Evolutionary conservation across 1,140 invertebrate genomes (phyloP), one percentile per base, ranked within the genome.

Genomic region (Nylanderia fulva): DNA sequence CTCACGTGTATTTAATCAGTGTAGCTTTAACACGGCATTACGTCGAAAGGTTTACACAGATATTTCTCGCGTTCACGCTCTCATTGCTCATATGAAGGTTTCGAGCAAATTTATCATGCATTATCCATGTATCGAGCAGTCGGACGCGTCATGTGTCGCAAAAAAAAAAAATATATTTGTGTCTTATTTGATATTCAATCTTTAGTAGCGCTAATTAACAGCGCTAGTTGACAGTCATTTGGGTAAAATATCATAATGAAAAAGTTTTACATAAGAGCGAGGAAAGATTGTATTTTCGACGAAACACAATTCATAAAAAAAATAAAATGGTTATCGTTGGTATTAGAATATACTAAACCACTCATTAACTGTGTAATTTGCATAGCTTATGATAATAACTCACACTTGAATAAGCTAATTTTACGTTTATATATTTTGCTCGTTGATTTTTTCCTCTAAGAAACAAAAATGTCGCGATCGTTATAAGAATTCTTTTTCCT

Each of bases 31-130:
- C 52, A 24, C 54, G 36, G 21, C 56, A 48, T 74, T 89, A 83
- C 87, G 84, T 89, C 66, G 86, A 91, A 91, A 92, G 80, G 56
- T 64, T 79, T 48, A 52, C 52, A 84, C 15, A 48, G 13, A 63
- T 54, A 91, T 90, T 91, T 92, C 93, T 91, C 89, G 74, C 91
- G 88, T 94, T 94, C 93, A 94, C 93, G 93, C 93, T 94, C 93
- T 92, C 93, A 94, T 94, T 94, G 87, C 91, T 92, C 48, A 71
- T 89, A 87, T 80, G 92, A 94, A 94, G 93, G 92, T 92, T 94
- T 87, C 88, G 88, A 88, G 90, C 85, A 86, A 91, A 85, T 88
- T 82, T 71, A 88, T 91, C 90, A 90, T 89, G 86, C 84, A 91
- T 90, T 92, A 91, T 90, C 86, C 60, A 64, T 39, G 72, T 64